Base-by-base conservation (phyloP, 1,140 invertebrate species). In the Pseudomyrmex pallidus region DNA sequence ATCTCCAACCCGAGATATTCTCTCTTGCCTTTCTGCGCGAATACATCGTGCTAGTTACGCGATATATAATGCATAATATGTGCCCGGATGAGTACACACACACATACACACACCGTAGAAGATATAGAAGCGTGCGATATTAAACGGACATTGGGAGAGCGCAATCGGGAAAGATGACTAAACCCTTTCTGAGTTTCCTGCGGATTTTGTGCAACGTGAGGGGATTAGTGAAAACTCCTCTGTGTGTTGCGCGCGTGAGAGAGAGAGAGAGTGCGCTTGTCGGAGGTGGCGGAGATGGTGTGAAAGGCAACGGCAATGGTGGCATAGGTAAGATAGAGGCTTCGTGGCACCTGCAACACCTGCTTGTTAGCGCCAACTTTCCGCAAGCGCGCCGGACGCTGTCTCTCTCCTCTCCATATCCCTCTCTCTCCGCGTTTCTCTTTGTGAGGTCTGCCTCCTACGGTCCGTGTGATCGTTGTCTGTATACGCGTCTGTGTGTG, bases 321-420 rank as follows among this genome's bases (percentile, higher is more conserved):
- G 56, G 64, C 15, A 57, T 54, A 82, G 67, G 67, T 50, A 59
- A 72, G 54, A 87, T 83, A 68, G 85, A 62, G 82, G 66, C 70
- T 78, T 73, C 82, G 85, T 82, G 85, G 87, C 80, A 89, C 86
- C 87, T 89, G 86, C 80, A 87, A 82, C 86, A 88, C 86, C 87
- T 86, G 87, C 85, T 89, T 76, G 80, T 86, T 86, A 86, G 66
- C 80, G 64, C 87, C 82, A 86, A 89, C 70, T 89, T 88, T 89
- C 84, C 87, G 66, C 76, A 67, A 70, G 80, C 61, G 13, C 57
- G 61, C 67, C 17, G 61, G 64, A 82, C 83, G 10, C 46, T 52
- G 52, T n/a, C 25, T 44, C 13, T 48, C 82, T 35, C 10, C 50
- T 35, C 17, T 44, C 35, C 25, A 44, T 17, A 0, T 46, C 12